A percentile compares a stretch with the other conserved stretches of the same genome.
Evolutionary conservation across 2,888 invertebrate genomes (phyloP).

Genomic region (Mycalesis mineus): DNA sequence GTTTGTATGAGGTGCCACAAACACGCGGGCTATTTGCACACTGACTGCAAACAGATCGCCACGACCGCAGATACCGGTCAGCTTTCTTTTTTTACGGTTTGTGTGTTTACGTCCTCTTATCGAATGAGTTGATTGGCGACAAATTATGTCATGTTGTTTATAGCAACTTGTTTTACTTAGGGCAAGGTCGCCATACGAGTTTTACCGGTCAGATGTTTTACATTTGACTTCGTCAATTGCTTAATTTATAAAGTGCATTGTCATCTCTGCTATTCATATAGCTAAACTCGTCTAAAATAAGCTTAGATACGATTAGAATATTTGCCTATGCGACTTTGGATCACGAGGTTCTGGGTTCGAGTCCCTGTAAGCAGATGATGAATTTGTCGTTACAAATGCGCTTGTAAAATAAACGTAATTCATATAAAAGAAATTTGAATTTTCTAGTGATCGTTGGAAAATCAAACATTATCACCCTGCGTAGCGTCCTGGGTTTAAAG

Average conservation of each 20-base stretch:
- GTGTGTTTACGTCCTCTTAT: not conserved
- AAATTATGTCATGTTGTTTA: slow-evolving; percentile 8
- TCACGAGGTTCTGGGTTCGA: no score
- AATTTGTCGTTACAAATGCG: no score
- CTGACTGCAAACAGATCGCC: not conserved
- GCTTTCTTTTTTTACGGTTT: not conserved
- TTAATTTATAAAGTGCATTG: not conserved
- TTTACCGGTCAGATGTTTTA: slow-evolving; percentile 14
- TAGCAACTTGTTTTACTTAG: slow-evolving; percentile 1
- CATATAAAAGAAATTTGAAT: no score
- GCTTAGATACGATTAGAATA: no score
- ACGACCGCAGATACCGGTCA: not conserved
- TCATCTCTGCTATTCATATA: no score
- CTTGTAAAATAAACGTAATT: no score
- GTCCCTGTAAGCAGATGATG: no score
- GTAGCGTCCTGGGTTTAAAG: no score
- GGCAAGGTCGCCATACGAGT: slow-evolving; percentile 15
- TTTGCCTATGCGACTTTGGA: no score
- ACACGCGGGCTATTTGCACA: not conserved
- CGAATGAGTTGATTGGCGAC: slow-evolving; percentile 12
- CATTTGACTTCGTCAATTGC: not conserved
- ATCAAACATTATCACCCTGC: no score
- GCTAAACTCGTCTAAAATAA: no score
- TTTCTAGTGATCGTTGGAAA: no score
- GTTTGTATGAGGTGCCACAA: not conserved